A percentile compares a stretch with the other conserved stretches of the same genome.
phyloP scores from a whole-genome alignment of 2,888 invertebrate species.

The Dione juno region DNA sequence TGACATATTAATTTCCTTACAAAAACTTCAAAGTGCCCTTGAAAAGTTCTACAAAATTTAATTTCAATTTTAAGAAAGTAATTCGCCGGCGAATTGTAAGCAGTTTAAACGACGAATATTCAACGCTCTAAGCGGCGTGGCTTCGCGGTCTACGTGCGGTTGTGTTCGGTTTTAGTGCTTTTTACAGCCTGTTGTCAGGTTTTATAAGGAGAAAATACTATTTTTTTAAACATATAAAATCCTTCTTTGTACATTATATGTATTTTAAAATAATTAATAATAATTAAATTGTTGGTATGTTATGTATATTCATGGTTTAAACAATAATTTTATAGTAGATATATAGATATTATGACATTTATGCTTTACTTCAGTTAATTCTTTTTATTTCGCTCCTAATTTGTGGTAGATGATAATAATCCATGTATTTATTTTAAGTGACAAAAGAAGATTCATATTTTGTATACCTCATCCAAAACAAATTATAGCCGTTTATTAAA shows the following conservation, averaged over 20 bases:
- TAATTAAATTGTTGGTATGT: no score
- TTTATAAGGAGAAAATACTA: slow-evolving; percentile 3
- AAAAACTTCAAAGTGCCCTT: slow-evolving; percentile 29
- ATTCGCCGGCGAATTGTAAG: slow-evolving; percentile 28
- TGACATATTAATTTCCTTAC: slow-evolving; percentile 31
- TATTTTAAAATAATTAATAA: background rate
- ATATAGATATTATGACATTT: no score
- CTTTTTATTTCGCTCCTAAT: no score
- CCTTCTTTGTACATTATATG: background rate
- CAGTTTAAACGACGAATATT: slow-evolving; percentile 31
- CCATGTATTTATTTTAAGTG: no score
- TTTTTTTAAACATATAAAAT: background rate
- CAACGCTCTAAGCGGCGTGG: slow-evolving; percentile 27
- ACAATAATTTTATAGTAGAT: no score
- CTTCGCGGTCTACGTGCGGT: slow-evolving; percentile 35
- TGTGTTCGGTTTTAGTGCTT: slow-evolving; percentile 17
- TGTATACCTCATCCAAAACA: no score
- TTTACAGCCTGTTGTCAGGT: slow-evolving; percentile 15
- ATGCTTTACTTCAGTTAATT: no score
- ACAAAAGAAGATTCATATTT: no score
- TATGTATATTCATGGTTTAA: no score
- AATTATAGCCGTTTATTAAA: no score
- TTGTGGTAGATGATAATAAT: no score
- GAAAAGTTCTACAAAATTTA: slow-evolving; percentile 28
- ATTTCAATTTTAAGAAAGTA: slow-evolving; percentile 33